These are phyloP conservation scores for Miniopterus natalensis DNA, from an alignment of 2,113 vertebrate species.

Conservation along the genomic window DNA sequence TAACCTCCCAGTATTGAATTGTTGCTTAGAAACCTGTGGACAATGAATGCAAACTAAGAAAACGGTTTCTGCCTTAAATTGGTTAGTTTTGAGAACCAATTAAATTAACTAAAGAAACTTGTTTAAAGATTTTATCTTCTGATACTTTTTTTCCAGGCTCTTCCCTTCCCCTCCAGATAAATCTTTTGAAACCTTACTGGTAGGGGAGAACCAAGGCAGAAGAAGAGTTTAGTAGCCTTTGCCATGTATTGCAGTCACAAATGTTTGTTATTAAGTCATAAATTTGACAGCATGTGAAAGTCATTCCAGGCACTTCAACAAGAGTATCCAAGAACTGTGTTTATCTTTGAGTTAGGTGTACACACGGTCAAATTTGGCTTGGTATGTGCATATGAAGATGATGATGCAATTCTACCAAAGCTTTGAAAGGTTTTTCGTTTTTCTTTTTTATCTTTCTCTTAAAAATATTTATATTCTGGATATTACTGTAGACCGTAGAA, in stretches of 20 bases:
- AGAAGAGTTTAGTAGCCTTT: conserved; percentile 37
- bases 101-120: conserved; percentile 29
- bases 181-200: conserved; percentile 37
- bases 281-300: conserved; percentile 58
- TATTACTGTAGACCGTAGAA: conserved; percentile 40
- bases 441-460: conserved; percentile 17
- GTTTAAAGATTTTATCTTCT: conserved; percentile 50
- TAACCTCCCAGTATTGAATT: not conserved
- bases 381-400: not conserved
- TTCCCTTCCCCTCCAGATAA: not conserved
- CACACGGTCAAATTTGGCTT: conserved; percentile 52
- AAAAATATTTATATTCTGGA: conserved; percentile 43
- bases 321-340: conserved; percentile 43
- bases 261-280: conserved; percentile 48
- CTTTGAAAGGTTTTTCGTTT: not conserved
- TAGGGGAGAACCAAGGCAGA: conserved; percentile 53
- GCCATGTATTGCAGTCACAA: not conserved
- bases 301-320: conserved; percentile 62
- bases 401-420: not conserved
- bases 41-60: conserved; percentile 50
- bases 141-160: not conserved
- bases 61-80: conserved; percentile 21
- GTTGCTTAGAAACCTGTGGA: conserved; percentile 31
- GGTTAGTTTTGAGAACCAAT: conserved; percentile 22
- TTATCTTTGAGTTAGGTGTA: conserved; percentile 48